Conservation (phyloP, 2,113 vertebrate genomes). For the Paracanthobrama guichenoti region DNA sequence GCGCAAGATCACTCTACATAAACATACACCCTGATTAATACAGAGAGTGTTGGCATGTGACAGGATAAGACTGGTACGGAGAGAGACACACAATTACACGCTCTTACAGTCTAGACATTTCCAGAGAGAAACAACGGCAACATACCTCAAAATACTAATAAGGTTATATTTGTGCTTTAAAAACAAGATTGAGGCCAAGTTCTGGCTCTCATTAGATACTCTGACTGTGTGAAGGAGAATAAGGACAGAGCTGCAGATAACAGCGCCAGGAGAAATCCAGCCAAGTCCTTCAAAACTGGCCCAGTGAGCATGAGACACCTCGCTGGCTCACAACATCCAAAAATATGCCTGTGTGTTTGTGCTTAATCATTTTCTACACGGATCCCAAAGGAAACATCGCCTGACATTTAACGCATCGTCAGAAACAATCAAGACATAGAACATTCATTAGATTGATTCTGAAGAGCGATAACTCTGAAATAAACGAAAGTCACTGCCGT, state of each 20-base stretch:
- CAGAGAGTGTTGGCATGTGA: not conserved
- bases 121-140: not conserved
- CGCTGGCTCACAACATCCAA: conserved; percentile 27
- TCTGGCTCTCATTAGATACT: conserved; percentile 37
- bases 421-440: not conserved
- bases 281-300: conserved; percentile 24
- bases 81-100: not conserved
- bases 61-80: not conserved
- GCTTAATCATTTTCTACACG: not conserved
- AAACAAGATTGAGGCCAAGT: conserved; percentile 31
- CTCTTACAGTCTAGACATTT: conserved; percentile 17
- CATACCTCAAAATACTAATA: conserved; percentile 26
- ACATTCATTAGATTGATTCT: conserved; percentile 11
- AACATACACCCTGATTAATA: conserved; percentile 40
- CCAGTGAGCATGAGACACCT: conserved; percentile 19
- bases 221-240: conserved; percentile 34
- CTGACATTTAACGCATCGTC: conserved; percentile 34
- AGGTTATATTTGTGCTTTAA: conserved; percentile 40
- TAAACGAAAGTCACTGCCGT: conserved; percentile 5
- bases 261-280: conserved; percentile 29
- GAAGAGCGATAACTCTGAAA: not conserved
- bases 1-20: conserved; percentile 14
- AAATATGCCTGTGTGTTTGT: conserved; percentile 20
- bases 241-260: conserved; percentile 32
- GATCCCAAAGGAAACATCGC: conserved; percentile 16